Conservation (phyloP, 2,113 vertebrate species). For the Lepus americanus region DNA sequence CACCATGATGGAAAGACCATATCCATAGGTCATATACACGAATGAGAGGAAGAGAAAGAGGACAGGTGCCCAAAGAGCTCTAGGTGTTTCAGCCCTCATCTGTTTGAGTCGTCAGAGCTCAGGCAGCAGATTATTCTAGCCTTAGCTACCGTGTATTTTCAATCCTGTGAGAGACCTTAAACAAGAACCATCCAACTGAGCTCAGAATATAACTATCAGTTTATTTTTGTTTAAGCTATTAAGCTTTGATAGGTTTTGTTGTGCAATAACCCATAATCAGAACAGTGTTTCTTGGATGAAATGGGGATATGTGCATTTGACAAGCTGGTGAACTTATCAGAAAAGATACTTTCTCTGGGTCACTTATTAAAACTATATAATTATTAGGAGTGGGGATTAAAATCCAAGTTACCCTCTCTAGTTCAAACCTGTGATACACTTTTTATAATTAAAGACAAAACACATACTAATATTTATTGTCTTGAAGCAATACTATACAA, state of each 20-base stretch:
- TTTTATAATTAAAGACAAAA: background rate
- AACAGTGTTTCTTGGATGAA: background rate
- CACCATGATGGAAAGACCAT: background rate
- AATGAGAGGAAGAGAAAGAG: background rate
- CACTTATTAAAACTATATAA: background rate
- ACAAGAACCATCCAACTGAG: background rate
- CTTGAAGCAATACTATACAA: conserved; percentile 6
- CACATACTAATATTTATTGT: background rate
- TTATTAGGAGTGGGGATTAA: background rate
- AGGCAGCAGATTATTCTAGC: background rate
- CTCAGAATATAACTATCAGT: background rate
- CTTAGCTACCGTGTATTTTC: background rate
- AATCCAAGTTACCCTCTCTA: conserved; percentile 28
- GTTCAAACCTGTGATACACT: background rate
- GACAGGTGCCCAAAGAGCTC: background rate
- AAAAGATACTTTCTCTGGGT: background rate
- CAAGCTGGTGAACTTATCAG: background rate
- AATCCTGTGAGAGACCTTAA: background rate
- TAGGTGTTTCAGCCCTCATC: background rate
- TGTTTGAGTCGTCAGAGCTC: background rate
- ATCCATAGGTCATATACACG: too few species aligned
- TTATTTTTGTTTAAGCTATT: background rate
- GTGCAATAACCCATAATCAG: background rate
- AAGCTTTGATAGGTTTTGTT: background rate
- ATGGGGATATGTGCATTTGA: background rate